Evolutionary conservation across 2,113 vertebrate genomes (phyloP), one percentile per base, ranked within the genome.

Genomic region (Pluvianellus socialis): DNA sequence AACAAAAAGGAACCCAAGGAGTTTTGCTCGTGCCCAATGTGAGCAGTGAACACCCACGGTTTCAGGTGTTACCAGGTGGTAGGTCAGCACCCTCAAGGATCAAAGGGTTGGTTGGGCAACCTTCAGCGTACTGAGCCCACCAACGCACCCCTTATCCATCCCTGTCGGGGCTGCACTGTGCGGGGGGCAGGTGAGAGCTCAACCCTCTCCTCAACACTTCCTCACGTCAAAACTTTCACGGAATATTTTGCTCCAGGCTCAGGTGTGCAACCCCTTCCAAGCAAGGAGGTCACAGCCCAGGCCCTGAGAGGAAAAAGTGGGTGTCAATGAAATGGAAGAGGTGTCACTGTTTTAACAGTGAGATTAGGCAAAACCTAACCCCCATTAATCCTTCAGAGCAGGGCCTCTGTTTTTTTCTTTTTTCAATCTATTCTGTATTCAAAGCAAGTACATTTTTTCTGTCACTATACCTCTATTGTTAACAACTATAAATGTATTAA

Each of bases 401-500:
- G 50, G 63, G n/a, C 42, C 47, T 33, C 38, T 76, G 59, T 59
- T 86, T 86, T 73, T 42, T n/a, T 81, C 53, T 55, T 92, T 93
- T 92, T 86, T 88, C 63, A 68, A 3, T 61, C 80, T 88, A 38
- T 32, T 97, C 77, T 97, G 73, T 93, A 96, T 97, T 98, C 97
- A 95, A 95, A 96, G 94, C 76, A 95, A 96, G 83, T 56, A n/a
- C 52, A 9, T 87, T 79, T 94, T 96, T 95, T 79, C 90, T 89
- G 95, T 97, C 96, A 91, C 95, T 95, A 94, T 97, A 98, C 87
- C 27, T 4, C 85, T 96, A 96, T 98, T 98, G 97, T 98, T 98
- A 98, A 96, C 95, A 93, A 94, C 90, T 94, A 89, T 96, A 97
- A 97, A 97, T 93, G 95, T 98, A 94, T 97, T 97, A 96, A 97